phyloP scores from a whole-genome alignment of 2,888 invertebrate genomes.

The Cotesia congregata region DNA sequence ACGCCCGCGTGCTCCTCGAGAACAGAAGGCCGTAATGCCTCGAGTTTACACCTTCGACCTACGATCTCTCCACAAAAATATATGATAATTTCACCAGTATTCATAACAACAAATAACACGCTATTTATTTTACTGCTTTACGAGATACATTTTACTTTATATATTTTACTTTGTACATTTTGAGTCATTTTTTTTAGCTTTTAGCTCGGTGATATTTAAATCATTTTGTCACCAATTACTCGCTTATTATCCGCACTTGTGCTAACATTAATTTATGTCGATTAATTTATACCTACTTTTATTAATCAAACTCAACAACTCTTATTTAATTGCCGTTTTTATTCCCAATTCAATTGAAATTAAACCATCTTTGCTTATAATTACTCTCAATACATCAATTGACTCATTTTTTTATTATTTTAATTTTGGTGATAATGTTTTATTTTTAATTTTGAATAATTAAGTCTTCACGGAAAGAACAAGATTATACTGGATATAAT shows the following conservation, averaged over 20 bases:
- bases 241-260: background rate
- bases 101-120: slow-evolving; percentile 19
- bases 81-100: background rate
- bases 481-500: no score
- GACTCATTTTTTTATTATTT: no score
- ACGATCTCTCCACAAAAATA: slow-evolving; percentile 48
- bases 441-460: no score
- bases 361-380: no score
- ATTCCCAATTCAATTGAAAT: no score
- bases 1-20: slow-evolving; percentile 44
- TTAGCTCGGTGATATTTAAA: background rate
- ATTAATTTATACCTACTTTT: background rate
- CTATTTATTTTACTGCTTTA: background rate
- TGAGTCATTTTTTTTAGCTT: background rate
- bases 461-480: no score
- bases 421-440: no score
- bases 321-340: no score
- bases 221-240: background rate
- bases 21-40: slow-evolving; percentile 60
- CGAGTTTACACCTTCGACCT: slow-evolving; percentile 62
- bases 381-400: no score
- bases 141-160: background rate
- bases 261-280: background rate
- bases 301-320: no score
- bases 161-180: background rate